A percentile compares a stretch with the other conserved stretches of the same genome.
Conservation (phyloP, 2,888 invertebrate species). For the Caradrina clavipalpis region DNA sequence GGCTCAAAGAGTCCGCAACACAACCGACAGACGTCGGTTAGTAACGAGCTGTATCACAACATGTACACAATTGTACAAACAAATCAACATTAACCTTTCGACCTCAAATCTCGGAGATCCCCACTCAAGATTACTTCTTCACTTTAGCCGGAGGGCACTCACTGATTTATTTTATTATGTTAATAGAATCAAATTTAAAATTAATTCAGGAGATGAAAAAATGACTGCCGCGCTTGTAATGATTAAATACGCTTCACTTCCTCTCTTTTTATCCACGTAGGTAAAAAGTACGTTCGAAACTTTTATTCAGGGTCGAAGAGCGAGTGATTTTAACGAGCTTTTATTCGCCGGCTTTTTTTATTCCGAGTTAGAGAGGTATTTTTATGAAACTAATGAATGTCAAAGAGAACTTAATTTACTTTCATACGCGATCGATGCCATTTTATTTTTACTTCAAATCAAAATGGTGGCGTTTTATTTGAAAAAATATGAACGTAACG, state of each 20-base stretch:
- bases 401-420: constrained; percentile 81
- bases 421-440: constrained; percentile 65
- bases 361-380: constrained; percentile 73
- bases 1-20: constrained; percentile 71
- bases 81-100: constrained; percentile 76
- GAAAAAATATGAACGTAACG: constrained; percentile 35
- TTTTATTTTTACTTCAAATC: constrained; percentile 55
- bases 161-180: constrained; percentile 82
- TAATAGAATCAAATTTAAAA: constrained; percentile 84
- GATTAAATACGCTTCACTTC: constrained; percentile 82
- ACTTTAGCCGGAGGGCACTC: constrained; percentile 65
- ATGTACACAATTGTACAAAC: constrained; percentile 73
- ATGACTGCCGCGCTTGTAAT: constrained; percentile 79
- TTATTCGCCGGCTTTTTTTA: constrained; percentile 79
- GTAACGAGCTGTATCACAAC: constrained; percentile 68
- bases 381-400: constrained; percentile 87
- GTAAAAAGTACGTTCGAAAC: constrained; percentile 77
- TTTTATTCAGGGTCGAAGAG: constrained; percentile 82
- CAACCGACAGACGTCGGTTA: constrained; percentile 61
- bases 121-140: constrained; percentile 72
- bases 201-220: constrained; percentile 81
- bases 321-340: constrained; percentile 88
- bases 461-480: constrained; percentile 48
- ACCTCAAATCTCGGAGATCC: constrained; percentile 74
- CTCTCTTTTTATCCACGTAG: constrained; percentile 71